phyloP scores from a whole-genome alignment of 2,113 vertebrate genomes.

The Columba livia region DNA sequence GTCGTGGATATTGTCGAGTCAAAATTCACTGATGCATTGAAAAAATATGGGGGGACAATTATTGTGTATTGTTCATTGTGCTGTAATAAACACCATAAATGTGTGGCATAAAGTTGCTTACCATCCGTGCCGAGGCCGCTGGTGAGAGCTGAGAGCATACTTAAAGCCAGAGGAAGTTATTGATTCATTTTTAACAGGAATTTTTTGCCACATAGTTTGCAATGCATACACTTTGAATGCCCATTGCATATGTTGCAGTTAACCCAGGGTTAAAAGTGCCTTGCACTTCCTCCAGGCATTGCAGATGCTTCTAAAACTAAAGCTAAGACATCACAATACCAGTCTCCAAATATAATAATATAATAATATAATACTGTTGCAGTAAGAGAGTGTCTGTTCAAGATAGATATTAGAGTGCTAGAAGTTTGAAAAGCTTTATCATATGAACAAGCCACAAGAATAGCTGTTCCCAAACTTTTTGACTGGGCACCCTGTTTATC shows the following conservation, averaged over 20 bases:
- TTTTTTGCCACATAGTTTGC: background rate
- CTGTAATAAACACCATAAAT: background rate
- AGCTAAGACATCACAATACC: background rate
- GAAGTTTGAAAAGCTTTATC: background rate
- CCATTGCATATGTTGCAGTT: background rate
- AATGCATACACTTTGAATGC: background rate
- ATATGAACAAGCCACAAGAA: background rate
- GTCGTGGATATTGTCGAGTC: background rate
- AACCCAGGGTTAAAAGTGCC: background rate
- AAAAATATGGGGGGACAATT: background rate
- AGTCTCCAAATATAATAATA: background rate
- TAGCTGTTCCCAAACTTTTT: background rate
- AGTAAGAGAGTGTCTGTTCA: background rate
- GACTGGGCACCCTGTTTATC: background rate
- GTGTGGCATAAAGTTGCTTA: background rate
- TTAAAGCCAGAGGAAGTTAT: background rate
- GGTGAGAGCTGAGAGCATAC: background rate
- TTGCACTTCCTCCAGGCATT: background rate
- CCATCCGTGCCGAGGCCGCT: background rate
- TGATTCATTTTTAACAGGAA: background rate
- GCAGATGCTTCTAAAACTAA: background rate
- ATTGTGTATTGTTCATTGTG: background rate
- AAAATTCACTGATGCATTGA: fast-evolving
- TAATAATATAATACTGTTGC: background rate
- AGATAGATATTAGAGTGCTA: background rate